These are phyloP conservation scores for Nineta flava DNA, from an alignment of 2,888 invertebrate genomes.

Conservation along the genomic window DNA sequence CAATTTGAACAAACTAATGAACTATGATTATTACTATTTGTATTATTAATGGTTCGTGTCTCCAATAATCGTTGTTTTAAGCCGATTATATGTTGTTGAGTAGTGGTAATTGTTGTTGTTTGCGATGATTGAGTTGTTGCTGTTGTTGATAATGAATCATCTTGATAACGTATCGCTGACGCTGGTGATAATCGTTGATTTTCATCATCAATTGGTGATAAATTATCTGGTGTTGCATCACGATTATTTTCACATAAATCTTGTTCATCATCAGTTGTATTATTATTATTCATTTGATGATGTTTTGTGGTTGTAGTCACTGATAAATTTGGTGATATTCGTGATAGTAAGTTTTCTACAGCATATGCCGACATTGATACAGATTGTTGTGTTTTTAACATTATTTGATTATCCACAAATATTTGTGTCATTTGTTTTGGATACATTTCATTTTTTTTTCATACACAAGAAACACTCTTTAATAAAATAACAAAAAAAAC, in stretches of 20 bases:
- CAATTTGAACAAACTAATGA: conserved; percentile 35
- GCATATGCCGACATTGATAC: conserved; percentile 19
- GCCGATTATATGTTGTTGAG: no score
- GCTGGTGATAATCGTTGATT: conserved; percentile 19
- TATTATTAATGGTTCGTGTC: conserved; percentile 11
- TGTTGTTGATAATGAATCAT: background rate
- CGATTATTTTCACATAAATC: conserved; percentile 4
- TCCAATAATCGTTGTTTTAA: conserved; percentile 1
- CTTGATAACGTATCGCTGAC: background rate
- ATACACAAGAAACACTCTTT: background rate
- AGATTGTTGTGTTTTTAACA: conserved; percentile 25
- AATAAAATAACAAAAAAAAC: no score
- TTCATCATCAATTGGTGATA: conserved; percentile 15
- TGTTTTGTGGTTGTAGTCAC: conserved; percentile 7
- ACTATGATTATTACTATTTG: conserved; percentile 24
- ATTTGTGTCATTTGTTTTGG: conserved; percentile 13
- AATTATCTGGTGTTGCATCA: conserved; percentile 10
- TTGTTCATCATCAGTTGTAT: conserved; percentile 6
- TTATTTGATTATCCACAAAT: conserved; percentile 23
- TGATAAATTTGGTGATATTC: conserved; percentile 10
- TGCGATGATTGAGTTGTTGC: background rate
- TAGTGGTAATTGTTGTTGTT: background rate
- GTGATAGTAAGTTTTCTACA: conserved; percentile 26
- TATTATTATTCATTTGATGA: conserved; percentile 9
- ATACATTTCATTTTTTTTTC: conserved; percentile 2